Evolutionary conservation across 2,797 vertebrate species (phyloP), one percentile per base, ranked within the genome.

Genomic region (Acomys russatus): DNA sequence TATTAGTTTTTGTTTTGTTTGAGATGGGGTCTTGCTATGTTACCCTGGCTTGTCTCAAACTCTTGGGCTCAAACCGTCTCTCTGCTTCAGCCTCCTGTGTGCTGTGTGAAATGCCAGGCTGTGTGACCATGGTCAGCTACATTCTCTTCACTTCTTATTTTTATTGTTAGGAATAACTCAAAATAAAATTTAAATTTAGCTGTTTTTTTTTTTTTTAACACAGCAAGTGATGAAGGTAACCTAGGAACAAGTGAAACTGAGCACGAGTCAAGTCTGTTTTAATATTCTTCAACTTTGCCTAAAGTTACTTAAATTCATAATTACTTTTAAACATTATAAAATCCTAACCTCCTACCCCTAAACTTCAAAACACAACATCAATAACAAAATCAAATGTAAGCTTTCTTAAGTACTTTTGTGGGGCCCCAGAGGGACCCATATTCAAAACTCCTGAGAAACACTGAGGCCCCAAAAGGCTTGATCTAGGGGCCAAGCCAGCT

Each of bases 231-330:
- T 20, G 15, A 2, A 73, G 56, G 18, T 56, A 95, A 4, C 79
- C 49, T 82, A 94, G 88, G n/a, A 91, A n/a, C 30, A 80, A 88
- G 49, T 88, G 90, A 85, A 83, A 94, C 15, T 88, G 49, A 84
- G 49, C 22, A 90, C 3, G 33, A 94, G 30, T 28, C 79, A 83
- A 54, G 15, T 90, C 15, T 86, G 73, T 38, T 87, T 70, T 78
- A 88, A 54, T 74, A 95, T 49, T 92, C 44, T 49, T 80, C 84
- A 6, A 54, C 1, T 95, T 94, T 76, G 70, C 56, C 88, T 94
- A 86, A 95, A 91, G 68, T 91, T 88, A 94, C 22, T 88, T 88
- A 95, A 92, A 86, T 92, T 94, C 20, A 66, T 68, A 94, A 64
- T 9, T 33, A 4, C 17, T 83, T 94, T 91, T 91, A 95, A 92